Conservation (phyloP, 2,113 vertebrate species). For the Lasiurus borealis region DNA sequence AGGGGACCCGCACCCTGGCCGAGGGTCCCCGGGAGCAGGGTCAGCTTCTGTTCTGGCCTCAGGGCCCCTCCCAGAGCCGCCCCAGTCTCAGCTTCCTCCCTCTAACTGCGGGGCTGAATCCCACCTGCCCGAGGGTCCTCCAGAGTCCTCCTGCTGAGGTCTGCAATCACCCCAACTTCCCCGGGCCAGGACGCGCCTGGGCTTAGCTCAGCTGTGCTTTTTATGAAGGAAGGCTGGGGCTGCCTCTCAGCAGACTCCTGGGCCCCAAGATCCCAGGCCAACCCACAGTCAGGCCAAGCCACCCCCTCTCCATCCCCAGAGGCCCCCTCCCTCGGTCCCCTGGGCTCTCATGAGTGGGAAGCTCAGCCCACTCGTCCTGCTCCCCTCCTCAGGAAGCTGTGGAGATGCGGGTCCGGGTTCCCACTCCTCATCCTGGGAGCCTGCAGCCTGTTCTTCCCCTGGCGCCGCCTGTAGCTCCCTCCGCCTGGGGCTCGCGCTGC, state of each 20-base stretch:
- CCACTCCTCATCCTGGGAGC: background rate
- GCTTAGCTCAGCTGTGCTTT: background rate
- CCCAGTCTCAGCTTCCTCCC: background rate
- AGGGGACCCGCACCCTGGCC: background rate
- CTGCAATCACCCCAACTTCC: background rate
- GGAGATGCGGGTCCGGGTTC: background rate
- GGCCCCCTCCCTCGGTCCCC: background rate
- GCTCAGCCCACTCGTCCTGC: background rate
- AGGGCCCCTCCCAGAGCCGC: rapidly evolving
- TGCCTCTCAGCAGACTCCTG: background rate
- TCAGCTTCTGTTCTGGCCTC: background rate
- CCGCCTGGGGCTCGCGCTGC: background rate
- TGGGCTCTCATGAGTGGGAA: background rate
- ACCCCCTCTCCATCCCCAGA: too few relatives aligned
- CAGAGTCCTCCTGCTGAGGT: background rate
- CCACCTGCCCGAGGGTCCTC: rapidly evolving
- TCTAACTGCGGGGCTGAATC: background rate
- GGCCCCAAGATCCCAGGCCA: background rate
- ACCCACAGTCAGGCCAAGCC: background rate
- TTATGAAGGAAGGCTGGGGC: background rate
- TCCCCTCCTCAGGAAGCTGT: rapidly evolving
- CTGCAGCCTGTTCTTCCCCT: rapidly evolving
- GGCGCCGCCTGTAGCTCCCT: background rate
- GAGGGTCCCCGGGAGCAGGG: background rate
- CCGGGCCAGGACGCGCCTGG: background rate